Evolutionary conservation across 1,140 invertebrate species (phyloP), one percentile per base, ranked within the genome.

Genomic region (Tribolium castaneum): DNA sequence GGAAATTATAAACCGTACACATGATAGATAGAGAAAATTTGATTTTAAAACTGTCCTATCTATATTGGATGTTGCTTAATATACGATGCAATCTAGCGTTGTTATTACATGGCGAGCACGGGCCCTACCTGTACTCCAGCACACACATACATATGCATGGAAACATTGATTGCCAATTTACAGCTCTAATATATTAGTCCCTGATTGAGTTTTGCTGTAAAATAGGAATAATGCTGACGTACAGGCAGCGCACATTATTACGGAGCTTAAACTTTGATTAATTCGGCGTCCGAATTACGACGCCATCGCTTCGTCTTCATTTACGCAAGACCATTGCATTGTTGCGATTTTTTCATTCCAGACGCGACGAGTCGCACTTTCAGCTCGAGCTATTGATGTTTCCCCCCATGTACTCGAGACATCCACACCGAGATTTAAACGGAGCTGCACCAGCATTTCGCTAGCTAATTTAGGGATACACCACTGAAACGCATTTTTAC

Each of bases 101-200:
- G 84, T 86, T 86, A 85, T 85, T 85, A 84, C 83, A 66, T 70
- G 78, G 80, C 54, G 62, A 77, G 80, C 77, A 52, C 79, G 82
- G 59, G 77, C 59, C 73, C 75, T 78, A 82, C 81, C 80, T 78
- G 80, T 83, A 74, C 62, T 70, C 71, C 78, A 70, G 73, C 78
- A 66, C 70, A 79, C 80, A 82, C 84, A 86, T 86, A 84, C 86
- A 86, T 86, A 86, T 86, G 86, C 86, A 86, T 86, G 84, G 85
- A 85, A 86, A 86, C 86, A 86, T 86, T 86, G 86, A 86, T 86
- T 86, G 86, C 85, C 86, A 86, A 86, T 86, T 86, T 86, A 86
- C 85, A 85, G 84, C 85, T 86, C 85, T 86, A 86, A 86, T 86
- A 86, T 86, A 86, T 86, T 86, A 86, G 84, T 83, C 84, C 84